Conservation (phyloP, 2,888 invertebrate genomes). For the Colletes collaris region DNA sequence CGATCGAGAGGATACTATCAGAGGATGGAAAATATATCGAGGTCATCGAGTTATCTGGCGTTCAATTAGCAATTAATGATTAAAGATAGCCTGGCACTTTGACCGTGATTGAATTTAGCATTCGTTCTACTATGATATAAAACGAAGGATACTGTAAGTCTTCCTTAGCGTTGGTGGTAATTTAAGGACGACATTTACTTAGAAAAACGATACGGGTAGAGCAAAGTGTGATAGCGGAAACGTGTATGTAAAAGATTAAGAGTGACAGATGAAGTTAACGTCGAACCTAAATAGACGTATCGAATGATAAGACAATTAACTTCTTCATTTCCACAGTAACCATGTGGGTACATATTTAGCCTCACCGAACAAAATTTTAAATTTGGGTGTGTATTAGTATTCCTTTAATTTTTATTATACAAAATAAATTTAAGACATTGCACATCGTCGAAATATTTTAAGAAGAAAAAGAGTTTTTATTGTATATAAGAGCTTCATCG, state of each 20-base stretch:
- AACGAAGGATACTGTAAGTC: background rate
- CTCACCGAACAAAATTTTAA: no score
- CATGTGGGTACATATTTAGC: no score
- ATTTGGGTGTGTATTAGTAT: no score
- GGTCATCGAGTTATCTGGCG: background rate
- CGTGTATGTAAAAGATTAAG: background rate
- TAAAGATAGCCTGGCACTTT: background rate
- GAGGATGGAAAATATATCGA: background rate
- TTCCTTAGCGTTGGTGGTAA: background rate
- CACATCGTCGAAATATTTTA: no score
- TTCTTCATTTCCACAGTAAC: no score
- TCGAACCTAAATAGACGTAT: background rate
- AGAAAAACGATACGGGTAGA: conserved; percentile 2
- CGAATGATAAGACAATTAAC: background rate
- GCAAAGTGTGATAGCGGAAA: background rate
- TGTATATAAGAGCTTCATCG: no score
- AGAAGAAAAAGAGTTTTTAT: no score
- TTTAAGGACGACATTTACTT: background rate
- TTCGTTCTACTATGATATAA: background rate
- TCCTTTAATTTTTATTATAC: no score
- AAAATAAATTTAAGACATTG: no score
- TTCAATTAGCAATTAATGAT: background rate
- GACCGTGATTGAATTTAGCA: background rate
- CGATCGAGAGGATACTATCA: background rate
- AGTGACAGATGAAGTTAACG: background rate